phyloP scores from a whole-genome alignment of 2,113 vertebrate species.

The Sakesphorus luctuosus region DNA sequence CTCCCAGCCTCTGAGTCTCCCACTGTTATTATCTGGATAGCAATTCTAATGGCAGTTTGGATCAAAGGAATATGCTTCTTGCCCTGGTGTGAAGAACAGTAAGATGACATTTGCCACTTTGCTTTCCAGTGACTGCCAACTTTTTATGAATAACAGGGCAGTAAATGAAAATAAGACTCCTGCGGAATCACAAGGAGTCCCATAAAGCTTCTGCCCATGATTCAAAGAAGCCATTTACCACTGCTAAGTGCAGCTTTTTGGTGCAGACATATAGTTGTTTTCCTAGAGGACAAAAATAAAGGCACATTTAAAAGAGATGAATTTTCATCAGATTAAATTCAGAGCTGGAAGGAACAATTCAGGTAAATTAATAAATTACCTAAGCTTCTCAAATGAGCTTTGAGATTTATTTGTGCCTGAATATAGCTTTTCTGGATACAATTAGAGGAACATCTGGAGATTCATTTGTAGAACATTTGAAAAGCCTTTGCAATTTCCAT shows the following conservation, averaged over 20 bases:
- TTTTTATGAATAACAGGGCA: slow-evolving; percentile 48
- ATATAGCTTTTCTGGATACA: slow-evolving; percentile 10
- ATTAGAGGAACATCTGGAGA: slow-evolving; percentile 42
- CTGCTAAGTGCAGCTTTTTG: slow-evolving; percentile 22
- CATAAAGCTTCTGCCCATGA: slow-evolving; percentile 51
- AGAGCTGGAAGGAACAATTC: slow-evolving; percentile 19
- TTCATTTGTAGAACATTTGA: background rate
- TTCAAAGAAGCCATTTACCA: slow-evolving; percentile 37
- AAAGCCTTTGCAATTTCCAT: slow-evolving; percentile 20
- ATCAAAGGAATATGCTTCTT: slow-evolving; percentile 28
- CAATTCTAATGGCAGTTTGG: slow-evolving; percentile 28
- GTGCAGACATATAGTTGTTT: slow-evolving; percentile 27
- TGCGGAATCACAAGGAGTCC: slow-evolving; percentile 18
- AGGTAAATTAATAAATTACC: slow-evolving; percentile 56
- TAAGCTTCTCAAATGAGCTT: background rate
- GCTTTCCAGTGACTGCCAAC: slow-evolving; percentile 41
- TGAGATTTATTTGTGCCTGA: background rate
- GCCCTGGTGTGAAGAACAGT: background rate
- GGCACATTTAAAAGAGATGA: background rate
- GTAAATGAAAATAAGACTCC: slow-evolving; percentile 55
- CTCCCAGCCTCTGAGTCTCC: background rate
- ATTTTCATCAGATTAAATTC: slow-evolving; percentile 33
- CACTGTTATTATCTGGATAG: slow-evolving; percentile 15
- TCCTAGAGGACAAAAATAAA: slow-evolving; percentile 31
- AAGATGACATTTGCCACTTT: slow-evolving; percentile 40